These are phyloP conservation scores for Ibidorhyncha struthersii DNA, from an alignment of 2,113 vertebrate genomes.

Conservation along the genomic window DNA sequence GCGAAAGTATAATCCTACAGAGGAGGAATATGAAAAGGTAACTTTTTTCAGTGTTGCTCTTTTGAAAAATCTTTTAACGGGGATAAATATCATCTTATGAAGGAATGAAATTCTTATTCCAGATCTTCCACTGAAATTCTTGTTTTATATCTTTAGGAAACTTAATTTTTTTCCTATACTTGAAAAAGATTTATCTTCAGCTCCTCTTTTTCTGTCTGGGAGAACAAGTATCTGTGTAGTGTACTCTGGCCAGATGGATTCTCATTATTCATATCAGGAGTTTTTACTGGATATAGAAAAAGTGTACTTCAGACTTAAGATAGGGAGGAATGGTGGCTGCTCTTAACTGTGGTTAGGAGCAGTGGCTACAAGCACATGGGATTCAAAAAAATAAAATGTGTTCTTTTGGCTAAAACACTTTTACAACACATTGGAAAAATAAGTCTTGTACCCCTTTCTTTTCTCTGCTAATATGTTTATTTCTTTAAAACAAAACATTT, in stretches of 20 bases:
- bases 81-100: background rate
- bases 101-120: background rate
- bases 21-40: slow-evolving; percentile 99
- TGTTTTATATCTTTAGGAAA: background rate
- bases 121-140: background rate
- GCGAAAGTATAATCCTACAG: slow-evolving; percentile 95
- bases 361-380: background rate
- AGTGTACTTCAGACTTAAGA: background rate
- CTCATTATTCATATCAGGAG: background rate
- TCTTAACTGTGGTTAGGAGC: background rate
- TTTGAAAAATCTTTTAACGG: background rate
- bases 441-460: background rate
- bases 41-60: background rate
- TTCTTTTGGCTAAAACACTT: background rate
- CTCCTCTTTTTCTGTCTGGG: too few species aligned
- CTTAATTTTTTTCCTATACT: background rate
- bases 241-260: background rate
- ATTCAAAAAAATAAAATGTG: background rate
- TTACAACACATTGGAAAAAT: background rate
- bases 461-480: background rate
- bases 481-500: rapidly evolving
- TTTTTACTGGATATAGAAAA: background rate
- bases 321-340: background rate
- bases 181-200: background rate
- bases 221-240: too few species aligned